A percentile compares a stretch with the other conserved stretches of the same genome.
Evolutionary conservation across 2,797 vertebrate genomes (phyloP).

Genomic region (Rallus crepitans): DNA sequence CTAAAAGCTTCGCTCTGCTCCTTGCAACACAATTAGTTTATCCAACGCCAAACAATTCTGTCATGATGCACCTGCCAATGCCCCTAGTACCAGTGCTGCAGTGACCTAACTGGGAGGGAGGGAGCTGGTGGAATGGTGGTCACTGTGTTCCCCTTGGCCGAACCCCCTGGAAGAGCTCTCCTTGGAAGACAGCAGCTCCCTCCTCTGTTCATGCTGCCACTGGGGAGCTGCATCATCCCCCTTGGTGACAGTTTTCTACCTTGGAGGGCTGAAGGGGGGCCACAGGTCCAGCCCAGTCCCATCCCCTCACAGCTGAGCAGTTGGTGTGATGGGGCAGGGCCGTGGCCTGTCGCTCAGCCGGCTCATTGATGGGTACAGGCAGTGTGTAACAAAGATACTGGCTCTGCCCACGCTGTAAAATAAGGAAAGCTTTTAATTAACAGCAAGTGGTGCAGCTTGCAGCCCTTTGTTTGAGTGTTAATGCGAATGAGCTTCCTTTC

Average conservation of each 20-base stretch:
- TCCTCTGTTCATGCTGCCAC: neutral
- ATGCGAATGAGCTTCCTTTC: neutral
- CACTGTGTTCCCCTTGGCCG: neutral
- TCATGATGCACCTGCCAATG: neutral
- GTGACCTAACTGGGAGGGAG: neutral
- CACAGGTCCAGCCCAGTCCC: neutral
- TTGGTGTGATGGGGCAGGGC: neutral
- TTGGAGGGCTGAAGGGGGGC: too few relatives aligned
- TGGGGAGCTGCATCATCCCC: neutral
- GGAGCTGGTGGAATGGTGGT: neutral
- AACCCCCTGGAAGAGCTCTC: neutral
- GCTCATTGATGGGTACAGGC: neutral
- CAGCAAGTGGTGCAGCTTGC: neutral
- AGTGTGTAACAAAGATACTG: neutral
- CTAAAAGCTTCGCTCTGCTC: neutral
- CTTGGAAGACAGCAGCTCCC: neutral
- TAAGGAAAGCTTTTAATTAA: slow-evolving; percentile 35
- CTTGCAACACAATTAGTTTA: slow-evolving; percentile 52
- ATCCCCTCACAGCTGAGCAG: too few relatives aligned
- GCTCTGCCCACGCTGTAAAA: neutral
- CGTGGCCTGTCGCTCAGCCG: fast-evolving
- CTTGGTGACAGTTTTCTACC: neutral
- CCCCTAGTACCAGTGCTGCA: too few relatives aligned
- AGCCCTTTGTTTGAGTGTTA: slow-evolving; percentile 1
- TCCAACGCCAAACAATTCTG: neutral